Conservation (phyloP, 2,113 vertebrate genomes). For the Sinocyclocheilus anophthalmus region DNA sequence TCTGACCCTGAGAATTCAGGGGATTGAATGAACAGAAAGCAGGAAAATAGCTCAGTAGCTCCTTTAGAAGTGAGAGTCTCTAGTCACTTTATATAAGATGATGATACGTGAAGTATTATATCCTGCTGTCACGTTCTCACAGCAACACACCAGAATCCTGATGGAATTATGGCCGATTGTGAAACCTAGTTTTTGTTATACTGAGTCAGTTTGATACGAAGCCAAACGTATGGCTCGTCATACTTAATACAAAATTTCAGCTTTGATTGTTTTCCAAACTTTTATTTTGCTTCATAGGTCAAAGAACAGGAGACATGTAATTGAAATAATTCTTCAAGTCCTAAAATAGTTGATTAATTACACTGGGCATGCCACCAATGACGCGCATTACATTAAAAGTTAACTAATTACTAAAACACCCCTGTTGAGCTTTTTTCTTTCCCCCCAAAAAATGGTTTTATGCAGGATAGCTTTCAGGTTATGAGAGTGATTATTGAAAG, state of each 20-base stretch:
- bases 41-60: not conserved
- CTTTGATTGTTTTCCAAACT: not conserved
- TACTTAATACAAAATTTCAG: not conserved
- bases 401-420: not conserved
- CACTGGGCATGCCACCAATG: not conserved
- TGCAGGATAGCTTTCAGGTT: not conserved
- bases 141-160: not conserved
- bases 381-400: not conserved
- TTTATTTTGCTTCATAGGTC: not conserved
- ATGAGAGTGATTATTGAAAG: not conserved
- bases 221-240: not conserved
- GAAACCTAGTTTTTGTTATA: not conserved
- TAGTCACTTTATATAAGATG: not conserved
- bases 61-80: not conserved
- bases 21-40: not conserved
- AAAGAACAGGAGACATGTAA: not conserved
- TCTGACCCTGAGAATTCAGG: slow-evolving; percentile 1
- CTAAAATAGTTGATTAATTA: not conserved
- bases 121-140: not conserved
- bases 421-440: not conserved
- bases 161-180: not conserved
- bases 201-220: not conserved
- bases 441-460: not conserved
- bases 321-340: not conserved
- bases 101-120: not conserved